A percentile compares a stretch with the other conserved stretches of the same genome.
These are phyloP conservation scores for Bombyx huttoni DNA, from an alignment of 2,888 invertebrate species.

Conservation along the genomic window DNA sequence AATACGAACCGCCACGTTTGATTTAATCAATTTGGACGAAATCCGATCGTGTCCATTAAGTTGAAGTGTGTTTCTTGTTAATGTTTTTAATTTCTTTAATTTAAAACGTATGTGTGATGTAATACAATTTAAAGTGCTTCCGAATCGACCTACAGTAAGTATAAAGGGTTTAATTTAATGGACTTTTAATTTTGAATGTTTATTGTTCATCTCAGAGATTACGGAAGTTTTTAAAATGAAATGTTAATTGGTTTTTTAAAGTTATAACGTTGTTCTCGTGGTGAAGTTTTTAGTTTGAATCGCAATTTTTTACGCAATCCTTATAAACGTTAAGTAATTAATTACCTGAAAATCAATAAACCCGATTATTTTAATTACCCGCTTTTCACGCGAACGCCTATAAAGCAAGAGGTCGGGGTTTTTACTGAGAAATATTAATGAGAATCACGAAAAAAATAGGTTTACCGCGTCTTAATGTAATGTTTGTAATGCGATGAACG, in stretches of 20 bases:
- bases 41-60: neutral
- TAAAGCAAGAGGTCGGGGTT: neutral
- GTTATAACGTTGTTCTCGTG: no score
- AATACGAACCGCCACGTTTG: neutral
- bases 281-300: no score
- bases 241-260: no score
- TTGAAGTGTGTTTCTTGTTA: neutral
- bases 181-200: no score
- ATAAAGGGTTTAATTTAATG: no score
- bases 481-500: neutral
- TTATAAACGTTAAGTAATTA: neutral
- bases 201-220: no score
- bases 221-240: no score
- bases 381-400: neutral
- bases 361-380: neutral
- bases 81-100: neutral
- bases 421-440: neutral
- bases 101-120: neutral
- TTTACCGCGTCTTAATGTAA: neutral
- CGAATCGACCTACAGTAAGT: no score
- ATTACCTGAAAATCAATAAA: neutral
- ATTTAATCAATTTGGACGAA: neutral
- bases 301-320: neutral
- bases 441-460: neutral
- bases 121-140: neutral